Percentiles rank a stretch among this genome's conserved stretches.
These are phyloP conservation scores for Erebia palarica DNA, from an alignment of 2,888 invertebrate genomes.

Conservation along the genomic window DNA sequence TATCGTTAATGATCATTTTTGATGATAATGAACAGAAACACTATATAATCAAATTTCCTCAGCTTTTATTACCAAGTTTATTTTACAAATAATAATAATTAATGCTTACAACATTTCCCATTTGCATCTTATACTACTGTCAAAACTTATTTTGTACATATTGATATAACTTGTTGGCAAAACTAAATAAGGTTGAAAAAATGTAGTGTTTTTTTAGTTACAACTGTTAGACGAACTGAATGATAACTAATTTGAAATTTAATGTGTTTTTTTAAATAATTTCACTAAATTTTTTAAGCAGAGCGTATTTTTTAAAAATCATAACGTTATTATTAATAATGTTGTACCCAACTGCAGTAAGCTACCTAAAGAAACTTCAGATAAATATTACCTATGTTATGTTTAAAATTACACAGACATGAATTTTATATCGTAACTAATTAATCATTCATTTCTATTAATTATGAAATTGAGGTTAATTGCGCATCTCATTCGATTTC, in stretches of 20 bases:
- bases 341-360: not conserved
- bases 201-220: not conserved
- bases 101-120: conserved; percentile 58
- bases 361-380: not conserved
- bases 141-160: conserved; percentile 27
- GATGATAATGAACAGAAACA: too few relatives aligned
- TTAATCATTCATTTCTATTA: not conserved
- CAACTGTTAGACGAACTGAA: conserved; percentile 6
- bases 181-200: not conserved
- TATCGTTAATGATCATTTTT: too few relatives aligned
- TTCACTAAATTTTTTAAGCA: too few relatives aligned
- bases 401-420: not conserved
- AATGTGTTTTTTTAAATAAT: too few relatives aligned
- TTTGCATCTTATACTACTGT: conserved; percentile 58
- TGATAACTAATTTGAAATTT: not conserved
- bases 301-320: too few relatives aligned
- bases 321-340: not conserved
- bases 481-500: not conserved
- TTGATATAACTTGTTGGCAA: not conserved
- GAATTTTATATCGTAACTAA: not conserved
- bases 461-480: not conserved
- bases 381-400: not conserved
- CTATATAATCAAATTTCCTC: not conserved
- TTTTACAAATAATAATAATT: conserved; percentile 54
- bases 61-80: conserved; percentile 65